These are phyloP conservation scores for Diplazon laetatorius DNA, from an alignment of 2,888 invertebrate genomes.

Conservation along the genomic window DNA sequence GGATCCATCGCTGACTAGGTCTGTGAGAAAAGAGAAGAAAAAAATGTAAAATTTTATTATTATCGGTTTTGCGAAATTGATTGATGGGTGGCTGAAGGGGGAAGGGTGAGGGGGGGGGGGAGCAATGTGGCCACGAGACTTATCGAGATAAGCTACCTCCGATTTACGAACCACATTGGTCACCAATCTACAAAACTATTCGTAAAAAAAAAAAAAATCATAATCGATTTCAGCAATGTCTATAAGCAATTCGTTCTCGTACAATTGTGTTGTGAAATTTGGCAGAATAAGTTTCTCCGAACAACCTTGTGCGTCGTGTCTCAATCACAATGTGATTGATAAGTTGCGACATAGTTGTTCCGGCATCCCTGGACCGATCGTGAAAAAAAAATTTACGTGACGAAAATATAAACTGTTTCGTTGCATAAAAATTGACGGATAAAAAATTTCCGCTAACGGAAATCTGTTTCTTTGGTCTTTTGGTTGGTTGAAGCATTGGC, in stretches of 20 bases:
- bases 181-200: not conserved
- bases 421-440: too few relatives aligned
- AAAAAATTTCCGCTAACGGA: too few relatives aligned
- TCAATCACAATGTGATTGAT: constrained; percentile 4
- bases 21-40: constrained; percentile 34
- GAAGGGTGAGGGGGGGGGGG: too few relatives aligned
- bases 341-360: constrained; percentile 17
- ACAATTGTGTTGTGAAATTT: constrained; percentile 47
- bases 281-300: constrained; percentile 42
- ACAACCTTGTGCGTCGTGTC: constrained; percentile 53
- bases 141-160: not conserved
- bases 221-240: constrained; percentile 1
- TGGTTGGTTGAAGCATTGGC: too few relatives aligned
- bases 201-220: not conserved
- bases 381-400: not conserved
- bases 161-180: not conserved
- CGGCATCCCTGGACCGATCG: not conserved
- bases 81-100: too few relatives aligned
- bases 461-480: too few relatives aligned
- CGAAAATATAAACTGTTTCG: not conserved
- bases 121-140: not conserved
- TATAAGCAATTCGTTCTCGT: not conserved
- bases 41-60: constrained; percentile 7
- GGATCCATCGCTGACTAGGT: constrained; percentile 87
- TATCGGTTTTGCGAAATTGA: not conserved